A percentile compares a stretch with the other conserved stretches of the same genome.
Conservation (phyloP, 2,113 vertebrate species). For the Alouatta palliata region DNA sequence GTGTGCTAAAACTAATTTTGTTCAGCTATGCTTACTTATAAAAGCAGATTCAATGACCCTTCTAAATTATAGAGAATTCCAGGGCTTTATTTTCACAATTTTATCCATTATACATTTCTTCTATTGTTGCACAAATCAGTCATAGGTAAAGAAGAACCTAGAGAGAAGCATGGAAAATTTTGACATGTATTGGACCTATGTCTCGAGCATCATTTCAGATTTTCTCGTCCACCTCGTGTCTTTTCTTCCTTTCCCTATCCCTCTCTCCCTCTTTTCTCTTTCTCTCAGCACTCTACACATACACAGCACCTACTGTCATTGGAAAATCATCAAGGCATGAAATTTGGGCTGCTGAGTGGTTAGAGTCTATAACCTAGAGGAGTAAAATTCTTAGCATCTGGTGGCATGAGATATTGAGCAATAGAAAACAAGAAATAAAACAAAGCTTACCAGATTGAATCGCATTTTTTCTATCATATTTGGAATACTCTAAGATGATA, state of each 20-base stretch:
- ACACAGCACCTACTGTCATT: not conserved
- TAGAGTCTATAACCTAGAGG: not conserved
- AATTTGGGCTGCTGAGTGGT: not conserved
- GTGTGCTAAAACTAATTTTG: not conserved
- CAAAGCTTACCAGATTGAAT: not conserved
- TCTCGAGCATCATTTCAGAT: not conserved
- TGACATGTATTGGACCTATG: not conserved
- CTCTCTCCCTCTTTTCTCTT: rapidly evolving
- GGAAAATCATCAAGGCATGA: not conserved
- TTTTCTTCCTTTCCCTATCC: not conserved
- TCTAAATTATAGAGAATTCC: not conserved
- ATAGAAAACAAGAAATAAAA: not conserved
- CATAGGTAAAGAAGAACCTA: not conserved
- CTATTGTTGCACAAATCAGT: not conserved
- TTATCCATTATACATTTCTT: not conserved
- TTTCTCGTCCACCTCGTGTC: not conserved
- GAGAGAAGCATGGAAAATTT: not conserved
- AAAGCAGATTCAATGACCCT: not conserved
- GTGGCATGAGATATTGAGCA: not conserved
- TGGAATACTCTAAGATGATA: not conserved
- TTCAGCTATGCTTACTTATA: not conserved
- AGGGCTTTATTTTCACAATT: not conserved
- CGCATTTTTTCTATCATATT: not conserved
- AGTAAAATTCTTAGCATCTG: not conserved
- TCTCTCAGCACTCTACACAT: not conserved